Percentiles rank a stretch among this genome's conserved stretches.
phyloP scores from a whole-genome alignment of 2,888 invertebrate species.

The Eretmocerus hayati region DNA sequence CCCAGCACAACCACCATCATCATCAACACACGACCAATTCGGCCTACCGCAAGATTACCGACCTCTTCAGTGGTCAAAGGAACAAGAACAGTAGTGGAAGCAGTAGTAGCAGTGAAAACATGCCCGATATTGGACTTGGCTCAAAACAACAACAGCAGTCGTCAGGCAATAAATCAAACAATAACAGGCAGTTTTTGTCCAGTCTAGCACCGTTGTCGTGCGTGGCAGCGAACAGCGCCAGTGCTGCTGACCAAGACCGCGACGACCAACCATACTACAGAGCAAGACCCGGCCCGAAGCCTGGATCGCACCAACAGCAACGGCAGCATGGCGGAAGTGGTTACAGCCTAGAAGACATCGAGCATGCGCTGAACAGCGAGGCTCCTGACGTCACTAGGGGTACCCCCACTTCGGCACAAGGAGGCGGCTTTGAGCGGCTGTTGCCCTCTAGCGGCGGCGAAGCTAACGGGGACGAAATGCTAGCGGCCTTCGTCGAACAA shows the following conservation, averaged over 20 bases:
- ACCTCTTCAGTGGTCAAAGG: conserved; percentile 55
- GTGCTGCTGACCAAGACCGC: conserved; percentile 55
- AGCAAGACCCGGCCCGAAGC: conserved; percentile 49
- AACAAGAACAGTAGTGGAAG: conserved; percentile 25
- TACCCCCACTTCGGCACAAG: conserved; percentile 55
- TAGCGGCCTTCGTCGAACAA: conserved; percentile 78
- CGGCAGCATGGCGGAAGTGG: conserved; percentile 61
- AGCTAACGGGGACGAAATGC: conserved; percentile 57
- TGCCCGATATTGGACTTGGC: conserved; percentile 32
- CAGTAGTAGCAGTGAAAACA: conserved; percentile 12
- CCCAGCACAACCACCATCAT: conserved; percentile 13
- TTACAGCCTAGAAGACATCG: conserved; percentile 61
- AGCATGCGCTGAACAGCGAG: conserved; percentile 52
- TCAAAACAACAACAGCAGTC: conserved; percentile 24
- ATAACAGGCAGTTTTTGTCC: conserved; percentile 66
- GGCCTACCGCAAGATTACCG: conserved; percentile 59
- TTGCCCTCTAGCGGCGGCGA: conserved; percentile 40
- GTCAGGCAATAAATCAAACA: conserved; percentile 36
- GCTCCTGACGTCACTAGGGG: conserved; percentile 77
- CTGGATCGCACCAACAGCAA: conserved; percentile 38
- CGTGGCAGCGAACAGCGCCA: conserved; percentile 56
- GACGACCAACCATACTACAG: conserved; percentile 61
- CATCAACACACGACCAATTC: conserved; percentile 39
- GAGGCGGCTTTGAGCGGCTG: conserved; percentile 55
- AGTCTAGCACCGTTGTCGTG: conserved; percentile 74